These are phyloP conservation scores for Mesocentrotus franciscanus DNA, from an alignment of 53 echinoderm and acorn worm genomes.

Conservation along the genomic window DNA sequence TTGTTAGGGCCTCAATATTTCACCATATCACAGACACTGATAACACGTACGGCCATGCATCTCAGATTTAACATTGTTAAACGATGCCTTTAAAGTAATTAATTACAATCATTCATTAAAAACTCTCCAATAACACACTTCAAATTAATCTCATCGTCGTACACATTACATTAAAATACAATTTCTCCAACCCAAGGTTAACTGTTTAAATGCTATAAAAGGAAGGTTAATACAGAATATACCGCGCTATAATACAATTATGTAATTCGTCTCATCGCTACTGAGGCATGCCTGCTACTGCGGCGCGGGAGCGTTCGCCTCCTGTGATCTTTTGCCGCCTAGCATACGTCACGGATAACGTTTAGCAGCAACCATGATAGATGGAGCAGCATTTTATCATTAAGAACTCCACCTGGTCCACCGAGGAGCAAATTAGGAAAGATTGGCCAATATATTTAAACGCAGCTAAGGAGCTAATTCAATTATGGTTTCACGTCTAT, in stretches of 20 bases:
- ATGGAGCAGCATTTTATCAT: constrained; percentile 23
- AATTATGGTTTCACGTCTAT: constrained; percentile 13
- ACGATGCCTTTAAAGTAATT: no score
- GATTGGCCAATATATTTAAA: constrained; percentile 42
- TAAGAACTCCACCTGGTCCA: constrained; percentile 26
- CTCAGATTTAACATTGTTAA: no score
- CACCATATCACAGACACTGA: no score
- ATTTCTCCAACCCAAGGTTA: not conserved
- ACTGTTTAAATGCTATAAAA: not conserved
- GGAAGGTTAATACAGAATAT: not conserved
- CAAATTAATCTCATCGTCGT: no score
- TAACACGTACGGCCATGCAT: no score
- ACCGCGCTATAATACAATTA: not conserved
- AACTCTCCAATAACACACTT: no score
- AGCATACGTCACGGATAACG: constrained; percentile 18
- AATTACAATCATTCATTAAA: no score
- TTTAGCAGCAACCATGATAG: constrained; percentile 19
- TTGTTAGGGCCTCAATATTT: no score
- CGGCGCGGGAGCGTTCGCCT: not conserved
- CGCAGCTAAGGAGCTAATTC: constrained; percentile 32
- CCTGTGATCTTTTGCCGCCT: constrained; percentile 1
- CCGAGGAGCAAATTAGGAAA: not conserved
- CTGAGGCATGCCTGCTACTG: not conserved
- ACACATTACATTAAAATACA: no score
- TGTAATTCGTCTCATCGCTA: not conserved